A percentile compares a stretch with the other conserved stretches of the same genome.
phyloP scores from a whole-genome alignment of 2,797 vertebrate genomes.

The Rhinophrynus dorsalis region DNA sequence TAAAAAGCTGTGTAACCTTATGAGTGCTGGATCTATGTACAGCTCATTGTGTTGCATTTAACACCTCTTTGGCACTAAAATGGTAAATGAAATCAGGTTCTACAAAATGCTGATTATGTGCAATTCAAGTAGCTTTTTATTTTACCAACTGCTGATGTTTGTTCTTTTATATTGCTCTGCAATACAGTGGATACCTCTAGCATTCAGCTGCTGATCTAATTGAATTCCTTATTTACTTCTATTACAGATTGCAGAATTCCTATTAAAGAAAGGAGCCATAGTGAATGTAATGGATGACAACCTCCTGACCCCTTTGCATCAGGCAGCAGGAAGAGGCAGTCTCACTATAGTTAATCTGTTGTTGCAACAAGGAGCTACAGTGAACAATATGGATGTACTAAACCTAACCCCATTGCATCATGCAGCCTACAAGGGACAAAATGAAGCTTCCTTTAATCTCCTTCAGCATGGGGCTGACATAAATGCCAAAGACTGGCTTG shows the following conservation, averaged over 20 bases:
- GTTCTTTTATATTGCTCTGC: too few species aligned
- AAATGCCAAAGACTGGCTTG: constrained; percentile 16
- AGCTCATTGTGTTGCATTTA: too few species aligned
- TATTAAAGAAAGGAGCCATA: constrained; percentile 42
- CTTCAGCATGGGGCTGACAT: constrained; percentile 53
- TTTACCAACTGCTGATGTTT: too few species aligned
- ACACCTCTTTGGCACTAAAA: too few species aligned
- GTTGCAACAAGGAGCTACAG: constrained; percentile 46
- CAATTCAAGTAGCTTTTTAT: too few species aligned
- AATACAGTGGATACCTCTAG: too few species aligned
- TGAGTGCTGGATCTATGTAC: too few species aligned
- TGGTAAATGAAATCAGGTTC: too few species aligned
- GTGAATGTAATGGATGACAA: constrained; percentile 42
- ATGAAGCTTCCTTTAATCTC: constrained; percentile 46
- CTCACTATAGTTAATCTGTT: constrained; percentile 1
- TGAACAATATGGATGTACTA: constrained; percentile 11
- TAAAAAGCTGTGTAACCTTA: too few species aligned
- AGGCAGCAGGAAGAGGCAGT: constrained; percentile 56
- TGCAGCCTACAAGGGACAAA: constrained; percentile 39
- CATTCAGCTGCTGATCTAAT: too few species aligned
- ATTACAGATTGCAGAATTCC: constrained; percentile 51
- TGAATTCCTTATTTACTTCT: too few species aligned
- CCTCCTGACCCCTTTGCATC: constrained; percentile 48
- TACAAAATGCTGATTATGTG: too few species aligned
- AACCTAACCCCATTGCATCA: constrained; percentile 53